phyloP scores from a whole-genome alignment of 2,113 vertebrate genomes.

The Gambusia affinis region DNA sequence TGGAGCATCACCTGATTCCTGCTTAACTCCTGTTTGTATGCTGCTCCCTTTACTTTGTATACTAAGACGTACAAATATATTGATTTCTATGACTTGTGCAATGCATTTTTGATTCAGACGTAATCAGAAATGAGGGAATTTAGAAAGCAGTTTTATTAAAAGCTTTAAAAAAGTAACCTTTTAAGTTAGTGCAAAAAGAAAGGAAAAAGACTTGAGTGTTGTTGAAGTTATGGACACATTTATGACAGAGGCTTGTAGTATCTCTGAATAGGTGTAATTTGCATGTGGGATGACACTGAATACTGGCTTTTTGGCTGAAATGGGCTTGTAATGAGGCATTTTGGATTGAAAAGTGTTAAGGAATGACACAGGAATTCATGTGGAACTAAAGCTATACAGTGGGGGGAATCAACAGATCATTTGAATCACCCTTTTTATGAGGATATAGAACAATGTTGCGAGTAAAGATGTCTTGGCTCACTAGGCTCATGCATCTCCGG shows the following conservation, averaged over 20 bases:
- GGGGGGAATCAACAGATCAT: constrained; percentile 42
- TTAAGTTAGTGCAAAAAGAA: not conserved
- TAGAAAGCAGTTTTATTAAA: not conserved
- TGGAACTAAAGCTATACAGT: constrained; percentile 47
- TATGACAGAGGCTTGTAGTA: not conserved
- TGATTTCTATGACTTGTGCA: constrained; percentile 13
- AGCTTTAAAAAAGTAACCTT: not conserved
- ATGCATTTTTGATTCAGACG: not conserved
- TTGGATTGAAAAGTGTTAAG: constrained; percentile 14
- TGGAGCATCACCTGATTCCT: constrained; percentile 36
- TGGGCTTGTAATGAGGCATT: constrained; percentile 36
- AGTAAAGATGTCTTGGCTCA: constrained; percentile 44
- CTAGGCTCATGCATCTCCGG: constrained; percentile 39
- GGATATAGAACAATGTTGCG: constrained; percentile 42
- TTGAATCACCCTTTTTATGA: constrained; percentile 38
- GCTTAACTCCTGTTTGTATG: not conserved
- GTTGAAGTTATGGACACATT: not conserved
- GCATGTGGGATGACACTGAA: not conserved
- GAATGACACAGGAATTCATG: constrained; percentile 16
- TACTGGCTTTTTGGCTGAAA: constrained; percentile 11
- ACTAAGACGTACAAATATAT: constrained; percentile 18
- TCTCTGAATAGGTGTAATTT: not conserved
- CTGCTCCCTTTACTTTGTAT: constrained; percentile 5
- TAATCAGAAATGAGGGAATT: too few relatives aligned
- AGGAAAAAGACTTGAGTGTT: not conserved